phyloP scores from a whole-genome alignment of 2,888 invertebrate genomes.

The Anaspis maculata region DNA sequence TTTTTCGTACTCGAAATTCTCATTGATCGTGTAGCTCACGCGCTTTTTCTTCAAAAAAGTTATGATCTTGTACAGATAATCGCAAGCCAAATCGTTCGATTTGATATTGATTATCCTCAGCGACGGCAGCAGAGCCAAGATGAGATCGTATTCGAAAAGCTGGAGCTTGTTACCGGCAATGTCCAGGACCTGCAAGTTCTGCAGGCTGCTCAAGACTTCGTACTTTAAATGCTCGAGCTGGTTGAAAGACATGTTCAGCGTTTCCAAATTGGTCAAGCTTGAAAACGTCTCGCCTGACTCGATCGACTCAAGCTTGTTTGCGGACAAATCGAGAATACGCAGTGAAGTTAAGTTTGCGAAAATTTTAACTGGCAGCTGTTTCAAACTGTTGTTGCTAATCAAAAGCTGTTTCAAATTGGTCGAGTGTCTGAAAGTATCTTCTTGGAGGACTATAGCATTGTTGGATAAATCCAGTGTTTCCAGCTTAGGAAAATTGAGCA shows the following conservation, averaged over 20 bases:
- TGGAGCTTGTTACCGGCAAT: conserved; percentile 31
- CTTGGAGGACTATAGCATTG: conserved; percentile 22
- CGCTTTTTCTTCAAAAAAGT: conserved; percentile 27
- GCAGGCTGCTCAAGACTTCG: conserved; percentile 24
- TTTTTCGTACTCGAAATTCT: conserved; percentile 27
- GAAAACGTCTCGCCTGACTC: conserved; percentile 18
- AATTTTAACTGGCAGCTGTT: conserved; percentile 18
- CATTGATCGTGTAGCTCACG: conserved; percentile 30
- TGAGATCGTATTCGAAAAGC: conserved; percentile 31
- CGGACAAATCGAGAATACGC: conserved; percentile 29
- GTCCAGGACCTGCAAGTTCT: conserved; percentile 29
- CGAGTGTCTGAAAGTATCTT: conserved; percentile 20
- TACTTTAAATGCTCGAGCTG: conserved; percentile 26
- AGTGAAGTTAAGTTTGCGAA: conserved; percentile 26
- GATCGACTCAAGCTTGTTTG: conserved; percentile 22
- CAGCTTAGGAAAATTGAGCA: too few relatives aligned
- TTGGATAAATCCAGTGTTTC: conserved; percentile 21
- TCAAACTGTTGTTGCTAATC: conserved; percentile 26
- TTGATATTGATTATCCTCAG: conserved; percentile 32
- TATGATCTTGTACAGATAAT: conserved; percentile 30
- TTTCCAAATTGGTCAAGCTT: conserved; percentile 24
- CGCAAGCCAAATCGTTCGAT: conserved; percentile 33
- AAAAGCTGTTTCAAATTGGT: conserved; percentile 19
- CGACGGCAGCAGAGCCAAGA: conserved; percentile 29
- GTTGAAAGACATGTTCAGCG: conserved; percentile 34